Base-by-base conservation (phyloP, 2,888 invertebrate genomes). In the Ochlodes sylvanus region DNA sequence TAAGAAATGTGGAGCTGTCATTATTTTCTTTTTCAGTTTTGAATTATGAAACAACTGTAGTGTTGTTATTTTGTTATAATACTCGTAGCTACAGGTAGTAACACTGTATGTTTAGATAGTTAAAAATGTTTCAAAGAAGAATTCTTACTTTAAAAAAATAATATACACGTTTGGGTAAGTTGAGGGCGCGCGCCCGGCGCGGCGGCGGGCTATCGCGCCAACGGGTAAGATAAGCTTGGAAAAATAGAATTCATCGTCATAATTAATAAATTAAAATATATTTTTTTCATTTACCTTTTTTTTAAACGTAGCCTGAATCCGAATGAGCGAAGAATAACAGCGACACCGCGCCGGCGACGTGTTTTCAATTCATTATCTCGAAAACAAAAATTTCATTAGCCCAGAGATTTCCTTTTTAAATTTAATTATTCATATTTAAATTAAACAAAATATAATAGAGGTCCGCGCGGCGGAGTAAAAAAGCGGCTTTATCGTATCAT, bases 341-440 rank as follows among this genome's bases (percentile, higher is more conserved):
- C 80, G 81, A 82, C 81, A 86, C 85, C 86, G 86, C 83, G 84
- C 82, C 83, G 80, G 76, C 81, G 79, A 83, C 85, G 88, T 92
- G 93, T 93, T 93, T 93, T 92, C 92, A 92, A 93, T 93, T 93
- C 92, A 93, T 93, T 93, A 93, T 92, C 92, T 90, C 89, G 81
- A 92, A 93, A 92, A 93, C 92, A 93, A 91, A 92, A 92, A 92
- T 89, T 92, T 92, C 92, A 92, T 92, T 92, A 92, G 89, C 80
- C 88, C 88, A 81, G 88, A 90, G 92, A 90, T 91, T 92, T 90
- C 91, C 88, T 90, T 91, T 92, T 91, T 89, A 88, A 89, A 91
- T 90, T 92, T 90, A 93, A 92, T 92, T 92, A 93, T 92, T 92
- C 92, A 92, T 92, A 92, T 92, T 92, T 92, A 92, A 93, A 92